Conservation (phyloP, 1,140 invertebrate species). For the Mercenaria mercenaria region DNA sequence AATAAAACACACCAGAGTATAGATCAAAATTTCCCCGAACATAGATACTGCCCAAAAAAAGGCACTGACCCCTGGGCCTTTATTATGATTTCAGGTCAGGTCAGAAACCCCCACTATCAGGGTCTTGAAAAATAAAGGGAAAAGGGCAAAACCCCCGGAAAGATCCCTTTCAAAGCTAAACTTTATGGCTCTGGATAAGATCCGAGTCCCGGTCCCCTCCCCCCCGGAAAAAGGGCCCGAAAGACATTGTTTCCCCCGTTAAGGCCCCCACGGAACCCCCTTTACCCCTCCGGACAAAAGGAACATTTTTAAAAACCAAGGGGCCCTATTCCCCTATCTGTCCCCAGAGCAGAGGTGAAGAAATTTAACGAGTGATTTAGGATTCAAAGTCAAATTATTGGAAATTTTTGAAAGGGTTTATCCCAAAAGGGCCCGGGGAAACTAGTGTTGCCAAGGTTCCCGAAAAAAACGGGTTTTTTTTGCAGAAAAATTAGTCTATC, state of each 20-base stretch:
- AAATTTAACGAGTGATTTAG: conserved; percentile 44
- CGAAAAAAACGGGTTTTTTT: background rate
- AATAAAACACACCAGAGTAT: background rate
- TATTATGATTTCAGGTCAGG: conserved; percentile 4
- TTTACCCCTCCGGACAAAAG: conserved; percentile 7
- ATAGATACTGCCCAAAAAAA: conserved; percentile 6
- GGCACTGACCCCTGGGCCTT: conserved; percentile 50
- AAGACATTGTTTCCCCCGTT: background rate
- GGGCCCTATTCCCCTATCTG: conserved; percentile 49
- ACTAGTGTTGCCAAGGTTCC: background rate
- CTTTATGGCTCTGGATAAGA: background rate
- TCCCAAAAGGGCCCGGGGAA: too few relatives aligned
- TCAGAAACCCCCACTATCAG: conserved; percentile 12
- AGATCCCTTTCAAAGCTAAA: background rate
- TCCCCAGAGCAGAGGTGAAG: conserved; percentile 27
- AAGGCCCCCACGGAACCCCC: background rate
- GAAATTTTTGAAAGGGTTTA: too few relatives aligned
- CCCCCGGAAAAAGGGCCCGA: background rate
- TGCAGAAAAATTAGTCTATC: background rate
- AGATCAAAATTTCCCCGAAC: conserved; percentile 12
- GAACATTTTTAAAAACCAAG: conserved; percentile 40
- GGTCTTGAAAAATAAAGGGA: conserved; percentile 5
- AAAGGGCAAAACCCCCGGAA: background rate
- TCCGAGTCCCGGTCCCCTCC: background rate
- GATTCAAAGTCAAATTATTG: conserved; percentile 48